Evolutionary conservation across 2,797 vertebrate genomes (phyloP).

Genomic region (Muraenolepis orangiensis): DNA sequence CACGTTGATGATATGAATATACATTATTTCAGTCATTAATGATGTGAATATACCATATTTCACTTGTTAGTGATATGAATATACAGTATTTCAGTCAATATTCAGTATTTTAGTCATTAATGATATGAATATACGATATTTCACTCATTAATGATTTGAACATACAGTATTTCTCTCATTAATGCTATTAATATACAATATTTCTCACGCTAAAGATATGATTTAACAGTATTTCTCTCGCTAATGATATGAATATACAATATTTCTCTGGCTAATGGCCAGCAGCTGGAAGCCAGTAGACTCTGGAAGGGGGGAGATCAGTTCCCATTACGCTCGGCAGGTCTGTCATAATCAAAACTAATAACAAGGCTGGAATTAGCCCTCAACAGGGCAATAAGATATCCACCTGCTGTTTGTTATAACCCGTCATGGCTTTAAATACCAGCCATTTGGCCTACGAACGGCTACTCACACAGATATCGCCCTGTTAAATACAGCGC

Average conservation of each 20-base stretch:
- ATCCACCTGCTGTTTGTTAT: background rate
- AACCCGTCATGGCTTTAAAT: background rate
- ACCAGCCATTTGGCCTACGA: background rate
- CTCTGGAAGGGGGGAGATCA: background rate
- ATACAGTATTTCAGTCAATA: no score
- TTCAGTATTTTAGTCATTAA: no score
- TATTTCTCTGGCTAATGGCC: background rate
- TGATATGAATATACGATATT: no score
- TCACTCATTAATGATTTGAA: no score
- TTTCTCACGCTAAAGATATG: no score
- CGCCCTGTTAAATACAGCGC: background rate
- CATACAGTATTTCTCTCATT: no score
- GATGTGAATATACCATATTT: no score
- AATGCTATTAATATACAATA: no score
- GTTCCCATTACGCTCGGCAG: background rate
- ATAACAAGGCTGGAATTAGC: background rate
- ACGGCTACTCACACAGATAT: background rate
- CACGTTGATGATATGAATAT: no score
- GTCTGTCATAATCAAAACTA: background rate
- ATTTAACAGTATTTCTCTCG: no score
- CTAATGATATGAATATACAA: background rate
- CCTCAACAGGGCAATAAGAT: background rate
- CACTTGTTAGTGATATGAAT: no score
- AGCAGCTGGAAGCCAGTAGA: background rate
- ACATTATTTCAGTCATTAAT: no score